Percentiles rank a stretch among this genome's conserved stretches.
These are phyloP conservation scores for Centropyge bicolor DNA, from an alignment of 2,797 vertebrate species.

Conservation along the genomic window DNA sequence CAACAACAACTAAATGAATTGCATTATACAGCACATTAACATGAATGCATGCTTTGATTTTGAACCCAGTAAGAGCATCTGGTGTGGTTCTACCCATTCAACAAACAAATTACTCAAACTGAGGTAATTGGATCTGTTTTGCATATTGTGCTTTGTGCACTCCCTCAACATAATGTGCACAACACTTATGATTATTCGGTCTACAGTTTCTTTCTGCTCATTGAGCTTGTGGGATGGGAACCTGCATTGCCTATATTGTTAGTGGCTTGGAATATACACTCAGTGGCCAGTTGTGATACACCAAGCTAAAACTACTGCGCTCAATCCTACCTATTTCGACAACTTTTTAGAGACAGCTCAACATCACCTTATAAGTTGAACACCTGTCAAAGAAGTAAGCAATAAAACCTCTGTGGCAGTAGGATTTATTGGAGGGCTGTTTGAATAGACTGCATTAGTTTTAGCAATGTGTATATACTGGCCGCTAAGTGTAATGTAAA, in stretches of 20 bases:
- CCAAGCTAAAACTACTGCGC: conserved; percentile 1
- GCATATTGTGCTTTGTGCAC: conserved; percentile 27
- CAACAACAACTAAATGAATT: conserved; percentile 29
- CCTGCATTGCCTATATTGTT: conserved; percentile 14
- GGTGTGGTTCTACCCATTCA: conserved; percentile 8
- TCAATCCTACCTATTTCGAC: background rate
- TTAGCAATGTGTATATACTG: conserved; percentile 4
- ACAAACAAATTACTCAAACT: conserved; percentile 35
- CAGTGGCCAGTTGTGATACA: conserved; percentile 1
- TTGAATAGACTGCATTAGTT: background rate
- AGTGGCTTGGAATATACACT: background rate
- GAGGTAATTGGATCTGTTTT: conserved; percentile 9
- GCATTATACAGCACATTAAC: conserved; percentile 20
- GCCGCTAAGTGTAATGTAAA: conserved; percentile 23
- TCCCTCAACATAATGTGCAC: background rate
- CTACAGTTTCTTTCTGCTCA: conserved; percentile 54
- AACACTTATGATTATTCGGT: conserved; percentile 8
- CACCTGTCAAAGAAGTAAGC: background rate
- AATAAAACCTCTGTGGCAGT: background rate
- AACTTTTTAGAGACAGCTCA: no score
- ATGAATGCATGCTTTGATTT: conserved; percentile 25
- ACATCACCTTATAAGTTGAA: no score
- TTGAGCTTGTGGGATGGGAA: conserved; percentile 11
- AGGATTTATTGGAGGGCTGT: background rate
- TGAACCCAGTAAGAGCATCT: conserved; percentile 7